These are phyloP conservation scores for Plectus sambesii DNA, from an alignment of 1,140 invertebrate species.

Conservation along the genomic window DNA sequence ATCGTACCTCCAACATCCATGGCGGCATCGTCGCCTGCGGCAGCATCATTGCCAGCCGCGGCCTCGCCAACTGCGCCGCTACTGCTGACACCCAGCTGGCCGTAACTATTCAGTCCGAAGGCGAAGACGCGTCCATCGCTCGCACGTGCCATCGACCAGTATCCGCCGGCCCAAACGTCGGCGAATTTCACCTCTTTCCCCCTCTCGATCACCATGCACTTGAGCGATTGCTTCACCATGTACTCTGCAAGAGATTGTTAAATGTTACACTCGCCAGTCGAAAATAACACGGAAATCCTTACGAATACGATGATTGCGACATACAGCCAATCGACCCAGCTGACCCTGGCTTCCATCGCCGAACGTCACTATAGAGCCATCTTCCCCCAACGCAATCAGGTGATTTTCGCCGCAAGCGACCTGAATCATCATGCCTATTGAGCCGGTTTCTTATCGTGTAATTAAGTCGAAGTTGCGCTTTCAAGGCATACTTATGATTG, in stretches of 20 bases:
- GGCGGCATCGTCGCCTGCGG: constrained; percentile 1
- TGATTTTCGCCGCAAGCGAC: constrained; percentile 43
- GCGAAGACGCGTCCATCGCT: constrained; percentile 36
- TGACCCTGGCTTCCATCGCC: constrained; percentile 41
- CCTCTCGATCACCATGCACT: constrained; percentile 23
- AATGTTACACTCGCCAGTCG: background rate
- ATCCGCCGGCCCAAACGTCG: constrained; percentile 42
- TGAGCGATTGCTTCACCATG: constrained; percentile 21
- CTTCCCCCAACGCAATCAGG: constrained; percentile 33
- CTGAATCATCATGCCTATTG: too few relatives aligned
- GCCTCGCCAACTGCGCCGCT: constrained; percentile 14
- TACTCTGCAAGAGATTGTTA: constrained; percentile 14
- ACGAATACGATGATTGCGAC: constrained; percentile 34
- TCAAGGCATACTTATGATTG: too few relatives aligned
- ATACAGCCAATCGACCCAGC: constrained; percentile 32
- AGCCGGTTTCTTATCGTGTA: too few relatives aligned
- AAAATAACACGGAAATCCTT: constrained; percentile 3
- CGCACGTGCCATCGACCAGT: constrained; percentile 33
- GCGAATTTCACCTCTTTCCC: constrained; percentile 29
- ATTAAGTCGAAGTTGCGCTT: too few relatives aligned
- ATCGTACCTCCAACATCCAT: too few relatives aligned
- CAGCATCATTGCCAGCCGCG: constrained; percentile 3
- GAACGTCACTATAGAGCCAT: constrained; percentile 40
- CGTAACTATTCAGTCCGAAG: constrained; percentile 42
- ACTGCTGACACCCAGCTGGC: constrained; percentile 34